Percentiles rank a stretch among this genome's conserved stretches.
Evolutionary conservation across 1,140 invertebrate species (phyloP).

Genomic region (Heliconius nattereri): DNA sequence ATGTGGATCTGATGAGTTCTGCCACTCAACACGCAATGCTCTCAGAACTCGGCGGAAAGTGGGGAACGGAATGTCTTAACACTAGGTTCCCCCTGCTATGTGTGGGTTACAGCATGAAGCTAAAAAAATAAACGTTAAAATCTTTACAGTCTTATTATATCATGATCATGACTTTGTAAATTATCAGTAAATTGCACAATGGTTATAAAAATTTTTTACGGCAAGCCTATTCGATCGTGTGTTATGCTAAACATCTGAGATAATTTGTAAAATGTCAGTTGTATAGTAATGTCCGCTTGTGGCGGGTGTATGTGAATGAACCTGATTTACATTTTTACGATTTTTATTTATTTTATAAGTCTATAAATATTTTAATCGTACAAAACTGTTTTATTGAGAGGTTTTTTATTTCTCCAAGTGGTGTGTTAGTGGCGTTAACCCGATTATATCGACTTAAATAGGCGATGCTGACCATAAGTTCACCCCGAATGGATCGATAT

Average conservation of each 20-base stretch:
- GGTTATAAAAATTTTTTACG: neutral
- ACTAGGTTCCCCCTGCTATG: too few relatives aligned
- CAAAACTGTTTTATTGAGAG: slow-evolving; percentile 39
- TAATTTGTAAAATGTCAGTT: slow-evolving; percentile 60
- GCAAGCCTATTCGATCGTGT: slow-evolving; percentile 13
- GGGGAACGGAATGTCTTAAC: too few relatives aligned
- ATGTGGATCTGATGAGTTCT: too few relatives aligned
- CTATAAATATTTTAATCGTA: slow-evolving; percentile 59
- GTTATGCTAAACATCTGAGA: slow-evolving; percentile 31
- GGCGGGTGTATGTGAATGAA: slow-evolving; percentile 58
- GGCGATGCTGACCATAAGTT: slow-evolving; percentile 69
- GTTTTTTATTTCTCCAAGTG: slow-evolving; percentile 43
- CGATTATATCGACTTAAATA: slow-evolving; percentile 49
- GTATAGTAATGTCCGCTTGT: slow-evolving; percentile 64
- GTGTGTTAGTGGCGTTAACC: slow-evolving; percentile 37
- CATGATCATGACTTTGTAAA: neutral
- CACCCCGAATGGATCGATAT: slow-evolving; percentile 79
- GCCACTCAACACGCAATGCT: too few relatives aligned
- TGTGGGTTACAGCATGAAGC: too few relatives aligned
- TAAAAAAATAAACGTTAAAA: too few relatives aligned
- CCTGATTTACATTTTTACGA: slow-evolving; percentile 63
- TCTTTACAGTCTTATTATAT: too few relatives aligned
- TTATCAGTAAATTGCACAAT: neutral
- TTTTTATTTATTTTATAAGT: slow-evolving; percentile 73
- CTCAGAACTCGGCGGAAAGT: too few relatives aligned